Evolutionary conservation across 2,797 vertebrate genomes (phyloP), one percentile per base, ranked within the genome.

Genomic region (Notoglanidium macrostoma): DNA sequence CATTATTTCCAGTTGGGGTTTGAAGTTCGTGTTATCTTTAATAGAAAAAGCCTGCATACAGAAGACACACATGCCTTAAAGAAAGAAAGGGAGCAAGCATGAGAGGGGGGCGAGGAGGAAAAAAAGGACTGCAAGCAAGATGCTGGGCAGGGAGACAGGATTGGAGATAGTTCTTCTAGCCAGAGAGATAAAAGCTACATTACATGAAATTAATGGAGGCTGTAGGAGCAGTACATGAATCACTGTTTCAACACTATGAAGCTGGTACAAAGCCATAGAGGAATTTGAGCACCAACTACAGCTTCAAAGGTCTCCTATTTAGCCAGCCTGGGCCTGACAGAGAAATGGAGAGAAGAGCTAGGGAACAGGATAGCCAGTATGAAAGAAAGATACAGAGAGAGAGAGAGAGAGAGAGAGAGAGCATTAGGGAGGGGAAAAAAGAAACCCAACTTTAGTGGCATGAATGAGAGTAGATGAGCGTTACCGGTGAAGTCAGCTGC

Each of bases 171-270:
- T 95, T 95, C 96, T 97, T 95, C 95, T 95, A 95, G 96, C 94
- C 95, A 97, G 91, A 85, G 94, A 97, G 97, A 98, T 98, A 98
- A 98, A 98, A 97, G 97, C 96, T 96, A 97, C 97, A 97, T 96
- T 98, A 98, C 97, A 97, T 95, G 96, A 97, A 98, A 98, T 98
- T 97, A 98, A 98, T 97, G 96, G 97, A 96, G 95, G 96, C 96
- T 96, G 96, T 96, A 96, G 95, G 95, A 95, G 95, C 95, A 95
- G 96, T 96, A 97, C 97, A 98, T 98, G 97, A 98, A 98, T 98
- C 97, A 98, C 96, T 96, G 95, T 97, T 96, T 96, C 96, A 96
- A 95, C 95, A 95, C 95, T 94, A 95, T 96, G 95, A 95, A 96
- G 95, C 95, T 93, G 92, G 96, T 95, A 97, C 96, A 97, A 97